A percentile compares a stretch with the other conserved stretches of the same genome.
phyloP scores from a whole-genome alignment of 2,888 invertebrate genomes.

The Idaea straminata region DNA sequence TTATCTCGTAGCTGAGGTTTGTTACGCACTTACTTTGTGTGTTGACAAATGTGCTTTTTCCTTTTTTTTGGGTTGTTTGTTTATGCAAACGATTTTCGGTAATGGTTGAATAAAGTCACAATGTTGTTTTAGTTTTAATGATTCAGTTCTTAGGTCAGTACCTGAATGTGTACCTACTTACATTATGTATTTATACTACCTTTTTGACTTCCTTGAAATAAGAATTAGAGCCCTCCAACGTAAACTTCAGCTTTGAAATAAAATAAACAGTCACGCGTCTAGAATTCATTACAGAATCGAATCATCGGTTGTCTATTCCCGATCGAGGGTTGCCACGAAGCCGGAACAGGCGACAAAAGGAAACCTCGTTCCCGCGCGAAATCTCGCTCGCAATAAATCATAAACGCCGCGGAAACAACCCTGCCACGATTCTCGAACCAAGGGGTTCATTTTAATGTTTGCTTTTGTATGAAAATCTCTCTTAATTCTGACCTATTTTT shows the following conservation, averaged over 20 bases:
- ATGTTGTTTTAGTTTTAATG: too few species aligned
- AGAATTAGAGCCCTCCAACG: constrained; percentile 5
- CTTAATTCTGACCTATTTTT: constrained; percentile 18
- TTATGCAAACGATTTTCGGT: not conserved
- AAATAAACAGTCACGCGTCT: constrained; percentile 26
- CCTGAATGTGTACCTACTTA: not conserved
- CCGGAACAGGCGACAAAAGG: constrained; percentile 50
- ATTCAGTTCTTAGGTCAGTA: too few species aligned
- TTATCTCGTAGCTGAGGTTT: constrained; percentile 16
- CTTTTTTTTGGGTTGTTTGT: constrained; percentile 6
- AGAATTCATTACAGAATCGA: constrained; percentile 44
- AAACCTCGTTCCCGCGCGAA: constrained; percentile 50
- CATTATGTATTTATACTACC: not conserved
- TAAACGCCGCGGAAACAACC: constrained; percentile 54
- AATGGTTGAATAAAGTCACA: not conserved
- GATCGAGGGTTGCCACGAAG: constrained; percentile 53
- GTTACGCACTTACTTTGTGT: constrained; percentile 11
- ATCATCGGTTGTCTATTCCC: constrained; percentile 40
- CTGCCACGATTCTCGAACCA: constrained; percentile 46
- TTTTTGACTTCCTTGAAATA: not conserved
- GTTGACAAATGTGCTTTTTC: not conserved
- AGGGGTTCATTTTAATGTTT: constrained; percentile 58
- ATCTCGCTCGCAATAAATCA: constrained; percentile 65
- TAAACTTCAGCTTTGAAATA: constrained; percentile 15
- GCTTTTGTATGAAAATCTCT: constrained; percentile 28